Percentiles rank a stretch among this genome's conserved stretches.
Conservation (phyloP, 2,888 invertebrate genomes). For the Pheosia tremula region DNA sequence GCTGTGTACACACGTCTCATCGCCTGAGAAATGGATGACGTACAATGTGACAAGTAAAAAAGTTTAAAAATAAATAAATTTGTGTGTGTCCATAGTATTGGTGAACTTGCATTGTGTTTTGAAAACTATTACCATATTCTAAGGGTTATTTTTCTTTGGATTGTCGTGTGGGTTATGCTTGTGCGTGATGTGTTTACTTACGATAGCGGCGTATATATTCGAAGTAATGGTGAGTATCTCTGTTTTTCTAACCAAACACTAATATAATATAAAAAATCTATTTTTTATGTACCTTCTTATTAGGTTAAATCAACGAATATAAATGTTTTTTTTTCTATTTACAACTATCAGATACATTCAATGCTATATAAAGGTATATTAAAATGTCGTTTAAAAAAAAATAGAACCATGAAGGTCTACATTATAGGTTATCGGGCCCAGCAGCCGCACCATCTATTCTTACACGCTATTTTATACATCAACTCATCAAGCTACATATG, state of each 20-base stretch:
- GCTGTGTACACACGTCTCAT: slow-evolving; percentile 51
- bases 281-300: too few relatives aligned
- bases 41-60: slow-evolving; percentile 25
- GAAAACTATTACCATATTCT: slow-evolving; percentile 36
- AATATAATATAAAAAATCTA: too few relatives aligned
- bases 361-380: too few relatives aligned
- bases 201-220: slow-evolving; percentile 64
- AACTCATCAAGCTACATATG: too few relatives aligned
- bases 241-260: slow-evolving; percentile 14
- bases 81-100: slow-evolving; percentile 18
- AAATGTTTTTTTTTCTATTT: too few relatives aligned
- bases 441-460: too few relatives aligned
- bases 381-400: too few relatives aligned
- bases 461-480: too few relatives aligned
- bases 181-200: slow-evolving; percentile 68
- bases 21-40: slow-evolving; percentile 47
- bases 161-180: slow-evolving; percentile 56
- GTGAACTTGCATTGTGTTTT: slow-evolving; percentile 35
- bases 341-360: too few relatives aligned
- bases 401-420: too few relatives aligned
- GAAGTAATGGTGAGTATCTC: slow-evolving; percentile 64
- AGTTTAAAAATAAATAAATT: not conserved
- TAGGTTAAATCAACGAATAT: too few relatives aligned
- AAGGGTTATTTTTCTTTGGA: slow-evolving; percentile 39
- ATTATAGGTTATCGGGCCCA: too few relatives aligned